Percentiles rank a stretch among this genome's conserved stretches.
Evolutionary conservation across 2,113 vertebrate species (phyloP).

Genomic region (Uropsilus gracilis): DNA sequence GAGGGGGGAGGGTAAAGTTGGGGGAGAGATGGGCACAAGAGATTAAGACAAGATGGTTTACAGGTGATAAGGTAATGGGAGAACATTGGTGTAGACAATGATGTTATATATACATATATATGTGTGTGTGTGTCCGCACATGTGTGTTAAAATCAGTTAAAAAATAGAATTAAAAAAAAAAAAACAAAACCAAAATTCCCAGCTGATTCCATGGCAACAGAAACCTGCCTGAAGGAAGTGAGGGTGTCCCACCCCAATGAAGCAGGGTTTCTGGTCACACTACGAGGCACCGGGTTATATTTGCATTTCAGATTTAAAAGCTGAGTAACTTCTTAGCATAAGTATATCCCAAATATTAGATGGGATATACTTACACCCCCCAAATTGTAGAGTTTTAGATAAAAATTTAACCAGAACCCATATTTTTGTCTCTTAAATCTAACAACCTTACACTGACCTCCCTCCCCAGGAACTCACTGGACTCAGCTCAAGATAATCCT

Average conservation of each 20-base stretch:
- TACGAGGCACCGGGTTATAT: neutral
- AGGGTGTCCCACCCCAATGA: neutral
- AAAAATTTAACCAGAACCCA: neutral
- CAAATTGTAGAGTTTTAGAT: neutral
- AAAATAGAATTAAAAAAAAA: too few species aligned
- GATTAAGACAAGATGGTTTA: too few species aligned
- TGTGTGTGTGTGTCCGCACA: too few species aligned
- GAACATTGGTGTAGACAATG: too few species aligned
- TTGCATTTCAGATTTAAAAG: neutral
- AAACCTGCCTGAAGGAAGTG: neutral
- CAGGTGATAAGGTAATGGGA: too few species aligned
- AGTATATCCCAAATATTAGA: neutral
- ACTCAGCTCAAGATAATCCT: neutral
- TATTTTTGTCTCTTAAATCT: neutral
- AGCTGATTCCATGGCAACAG: neutral
- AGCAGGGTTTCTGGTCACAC: neutral
- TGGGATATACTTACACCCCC: neutral
- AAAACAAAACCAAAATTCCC: too few species aligned
- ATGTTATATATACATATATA: too few species aligned
- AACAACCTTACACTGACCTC: neutral
- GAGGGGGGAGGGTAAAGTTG: too few species aligned
- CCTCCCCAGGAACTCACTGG: neutral
- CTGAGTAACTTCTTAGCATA: neutral
- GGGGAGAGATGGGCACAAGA: too few species aligned
- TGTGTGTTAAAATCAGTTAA: too few species aligned